A percentile compares a stretch with the other conserved stretches of the same genome.
These are phyloP conservation scores for Apistogramma diplotaenia DNA, from an alignment of 2,113 vertebrate genomes.

Conservation along the genomic window DNA sequence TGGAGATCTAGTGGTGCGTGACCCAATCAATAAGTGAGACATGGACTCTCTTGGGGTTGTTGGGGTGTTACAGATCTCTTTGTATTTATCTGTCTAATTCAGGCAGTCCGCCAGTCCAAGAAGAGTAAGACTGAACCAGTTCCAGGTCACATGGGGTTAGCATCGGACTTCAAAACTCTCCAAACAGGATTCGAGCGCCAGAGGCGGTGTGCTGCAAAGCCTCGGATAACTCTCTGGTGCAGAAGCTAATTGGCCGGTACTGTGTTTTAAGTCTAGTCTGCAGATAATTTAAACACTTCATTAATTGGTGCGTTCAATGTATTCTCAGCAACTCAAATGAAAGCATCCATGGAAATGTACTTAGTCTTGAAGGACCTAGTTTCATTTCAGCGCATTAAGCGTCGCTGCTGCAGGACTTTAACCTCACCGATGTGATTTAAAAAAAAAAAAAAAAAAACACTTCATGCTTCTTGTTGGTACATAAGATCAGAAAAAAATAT, in stretches of 20 bases:
- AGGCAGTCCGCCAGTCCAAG: conserved; percentile 45
- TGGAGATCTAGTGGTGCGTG: conserved; percentile 40
- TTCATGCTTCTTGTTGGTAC: neutral
- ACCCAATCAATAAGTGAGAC: conserved; percentile 56
- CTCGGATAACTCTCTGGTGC: conserved; percentile 20
- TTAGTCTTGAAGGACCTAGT: conserved; percentile 17
- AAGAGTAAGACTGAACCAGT: conserved; percentile 48
- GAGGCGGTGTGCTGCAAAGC: conserved; percentile 35
- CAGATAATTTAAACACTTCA: conserved; percentile 36
- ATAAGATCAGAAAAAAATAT: neutral
- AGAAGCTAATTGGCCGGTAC: conserved; percentile 45
- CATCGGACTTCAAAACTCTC: conserved; percentile 38
- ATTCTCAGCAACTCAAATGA: conserved; percentile 4
- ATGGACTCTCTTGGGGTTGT: neutral
- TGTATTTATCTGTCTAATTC: conserved; percentile 61
- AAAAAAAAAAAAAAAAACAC: neutral
- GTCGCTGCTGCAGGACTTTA: neutral
- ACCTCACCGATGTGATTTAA: neutral
- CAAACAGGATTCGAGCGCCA: conserved; percentile 8
- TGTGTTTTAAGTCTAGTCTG: conserved; percentile 20
- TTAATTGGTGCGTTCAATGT: conserved; percentile 6
- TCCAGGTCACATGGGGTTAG: conserved; percentile 49
- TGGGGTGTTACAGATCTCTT: conserved; percentile 50
- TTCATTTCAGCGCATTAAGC: neutral
- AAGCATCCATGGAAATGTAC: conserved; percentile 20